Percentiles rank a stretch among this genome's conserved stretches.
phyloP scores from a whole-genome alignment of 2,113 vertebrate genomes.

The Elanoides forficatus region DNA sequence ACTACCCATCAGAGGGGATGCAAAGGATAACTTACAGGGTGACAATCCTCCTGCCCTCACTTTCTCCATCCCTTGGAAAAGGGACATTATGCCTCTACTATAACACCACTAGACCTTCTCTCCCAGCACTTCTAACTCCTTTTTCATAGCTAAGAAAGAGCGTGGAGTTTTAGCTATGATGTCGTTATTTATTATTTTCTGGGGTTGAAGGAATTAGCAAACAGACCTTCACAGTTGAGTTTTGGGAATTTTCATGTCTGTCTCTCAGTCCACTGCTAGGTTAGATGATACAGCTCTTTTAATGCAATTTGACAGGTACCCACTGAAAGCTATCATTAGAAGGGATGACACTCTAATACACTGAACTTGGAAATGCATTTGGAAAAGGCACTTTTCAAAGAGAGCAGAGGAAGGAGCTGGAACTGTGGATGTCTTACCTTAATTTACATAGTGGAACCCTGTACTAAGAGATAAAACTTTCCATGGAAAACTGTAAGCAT shows the following conservation, averaged over 20 bases:
- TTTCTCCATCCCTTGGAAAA: neutral
- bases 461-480: neutral
- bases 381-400: neutral
- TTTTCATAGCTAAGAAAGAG: neutral
- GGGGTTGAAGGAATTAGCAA: neutral
- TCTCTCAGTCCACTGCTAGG: neutral
- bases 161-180: neutral
- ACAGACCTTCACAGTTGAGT: neutral
- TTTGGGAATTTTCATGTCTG: neutral
- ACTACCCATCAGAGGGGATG: neutral
- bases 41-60: neutral
- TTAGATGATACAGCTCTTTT: neutral
- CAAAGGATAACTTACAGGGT: neutral
- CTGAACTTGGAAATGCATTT: neutral
- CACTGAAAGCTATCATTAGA: neutral
- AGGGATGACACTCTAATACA: neutral
- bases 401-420: neutral
- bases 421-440: neutral
- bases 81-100: neutral
- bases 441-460: neutral
- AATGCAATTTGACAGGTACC: neutral
- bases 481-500: neutral
- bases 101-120: neutral
- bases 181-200: neutral
- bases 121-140: neutral